Evolutionary conservation across 2,888 invertebrate genomes (phyloP).

Genomic region (Punctoribates punctum): DNA sequence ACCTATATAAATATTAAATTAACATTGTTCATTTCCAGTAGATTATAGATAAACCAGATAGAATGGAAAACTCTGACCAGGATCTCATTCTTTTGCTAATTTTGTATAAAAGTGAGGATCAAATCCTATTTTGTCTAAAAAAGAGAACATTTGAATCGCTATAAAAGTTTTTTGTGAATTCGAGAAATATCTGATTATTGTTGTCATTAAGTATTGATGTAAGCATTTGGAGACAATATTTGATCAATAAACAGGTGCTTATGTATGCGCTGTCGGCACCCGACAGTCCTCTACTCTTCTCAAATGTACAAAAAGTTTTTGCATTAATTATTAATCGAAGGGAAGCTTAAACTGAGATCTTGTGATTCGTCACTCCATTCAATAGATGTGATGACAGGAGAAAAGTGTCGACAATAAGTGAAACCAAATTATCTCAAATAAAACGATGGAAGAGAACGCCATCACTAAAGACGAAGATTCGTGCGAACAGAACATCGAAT

Average conservation of each 20-base stretch:
- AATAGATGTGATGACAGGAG: not conserved
- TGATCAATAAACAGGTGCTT: conserved; percentile 20
- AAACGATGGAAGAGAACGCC: not conserved
- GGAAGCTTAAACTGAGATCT: not conserved
- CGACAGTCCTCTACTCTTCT: not conserved
- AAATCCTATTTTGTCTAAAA: no score
- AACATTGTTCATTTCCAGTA: no score
- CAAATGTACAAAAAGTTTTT: not conserved
- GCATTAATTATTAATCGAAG: conserved; percentile 25
- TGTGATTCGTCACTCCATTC: not conserved
- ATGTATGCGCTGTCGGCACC: not conserved
- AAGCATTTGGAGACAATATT: not conserved
- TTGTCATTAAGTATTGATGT: not conserved
- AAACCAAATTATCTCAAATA: not conserved
- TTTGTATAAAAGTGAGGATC: no score
- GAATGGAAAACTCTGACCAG: no score
- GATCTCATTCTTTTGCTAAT: no score
- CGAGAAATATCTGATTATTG: no score
- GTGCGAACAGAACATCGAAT: conserved; percentile 14
- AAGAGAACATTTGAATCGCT: no score
- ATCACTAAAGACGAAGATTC: conserved; percentile 6
- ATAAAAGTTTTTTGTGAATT: no score
- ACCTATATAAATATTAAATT: no score
- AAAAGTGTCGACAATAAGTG: not conserved
- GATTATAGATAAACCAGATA: no score